phyloP scores from a whole-genome alignment of 2,113 vertebrate genomes.

The Thomomys bottae region DNA sequence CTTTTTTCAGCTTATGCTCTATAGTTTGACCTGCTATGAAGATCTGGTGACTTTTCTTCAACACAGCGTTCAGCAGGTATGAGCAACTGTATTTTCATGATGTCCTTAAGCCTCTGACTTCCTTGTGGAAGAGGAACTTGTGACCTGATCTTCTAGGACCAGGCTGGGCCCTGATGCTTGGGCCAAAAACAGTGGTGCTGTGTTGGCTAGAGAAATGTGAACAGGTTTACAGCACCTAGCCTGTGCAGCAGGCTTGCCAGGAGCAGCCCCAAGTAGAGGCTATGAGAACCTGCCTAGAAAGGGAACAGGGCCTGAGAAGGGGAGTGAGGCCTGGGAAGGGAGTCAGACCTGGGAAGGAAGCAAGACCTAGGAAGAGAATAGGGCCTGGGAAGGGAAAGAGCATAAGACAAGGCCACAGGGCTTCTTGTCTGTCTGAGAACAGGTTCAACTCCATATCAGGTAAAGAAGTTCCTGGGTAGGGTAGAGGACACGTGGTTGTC shows the following conservation, averaged over 20 bases:
- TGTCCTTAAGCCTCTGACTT: not conserved
- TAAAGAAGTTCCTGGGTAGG: not conserved
- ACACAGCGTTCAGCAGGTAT: constrained; percentile 91
- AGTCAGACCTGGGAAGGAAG: too few species aligned
- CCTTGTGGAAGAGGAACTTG: not conserved
- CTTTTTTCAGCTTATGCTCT: constrained; percentile 86
- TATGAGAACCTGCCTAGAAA: too few species aligned
- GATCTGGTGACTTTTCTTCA: constrained; percentile 90
- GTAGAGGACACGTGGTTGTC: not conserved
- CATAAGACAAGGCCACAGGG: not conserved
- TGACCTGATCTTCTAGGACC: too few species aligned
- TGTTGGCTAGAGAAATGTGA: not conserved
- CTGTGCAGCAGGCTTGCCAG: too few species aligned
- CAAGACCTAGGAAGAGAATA: too few species aligned
- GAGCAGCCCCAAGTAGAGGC: too few species aligned
- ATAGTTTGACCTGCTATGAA: constrained; percentile 85
- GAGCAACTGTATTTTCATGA: rapidly evolving
- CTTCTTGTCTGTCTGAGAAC: not conserved
- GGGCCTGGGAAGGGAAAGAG: too few species aligned
- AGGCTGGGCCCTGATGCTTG: too few species aligned
- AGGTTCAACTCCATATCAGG: not conserved
- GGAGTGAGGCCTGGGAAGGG: too few species aligned
- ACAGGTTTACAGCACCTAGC: too few species aligned
- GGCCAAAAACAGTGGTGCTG: rapidly evolving
- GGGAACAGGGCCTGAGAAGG: too few species aligned